phyloP scores from a whole-genome alignment of 2,888 invertebrate genomes.

The Pharmacophagus antenor region DNA sequence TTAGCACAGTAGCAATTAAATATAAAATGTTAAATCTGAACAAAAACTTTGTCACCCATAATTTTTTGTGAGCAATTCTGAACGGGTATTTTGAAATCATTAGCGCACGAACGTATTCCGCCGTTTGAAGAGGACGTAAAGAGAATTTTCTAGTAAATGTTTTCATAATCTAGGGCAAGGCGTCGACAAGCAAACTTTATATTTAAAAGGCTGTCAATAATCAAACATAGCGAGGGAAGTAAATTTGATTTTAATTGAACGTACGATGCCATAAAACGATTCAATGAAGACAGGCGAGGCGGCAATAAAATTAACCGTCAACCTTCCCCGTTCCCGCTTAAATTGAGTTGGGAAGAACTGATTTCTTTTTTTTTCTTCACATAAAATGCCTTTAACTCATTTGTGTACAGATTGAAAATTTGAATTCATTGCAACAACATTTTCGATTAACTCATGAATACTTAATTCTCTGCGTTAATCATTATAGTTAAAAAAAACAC shows the following conservation, averaged over 20 bases:
- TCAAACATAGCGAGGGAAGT: constrained; percentile 48
- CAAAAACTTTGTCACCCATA: neutral
- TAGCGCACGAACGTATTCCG: constrained; percentile 11
- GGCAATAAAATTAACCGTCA: constrained; percentile 52
- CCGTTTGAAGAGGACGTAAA: constrained; percentile 25
- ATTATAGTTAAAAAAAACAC: too few relatives aligned
- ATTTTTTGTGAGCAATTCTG: neutral
- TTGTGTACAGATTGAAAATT: constrained; percentile 10
- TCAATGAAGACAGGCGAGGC: constrained; percentile 57
- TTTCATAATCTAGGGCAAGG: constrained; percentile 34
- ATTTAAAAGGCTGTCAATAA: constrained; percentile 46
- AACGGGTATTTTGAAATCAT: constrained; percentile 26
- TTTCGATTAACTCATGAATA: neutral
- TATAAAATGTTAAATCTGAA: too few relatives aligned
- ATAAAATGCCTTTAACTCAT: constrained; percentile 12
- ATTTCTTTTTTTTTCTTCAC: constrained; percentile 34
- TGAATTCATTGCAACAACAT: constrained; percentile 2
- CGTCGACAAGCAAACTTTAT: constrained; percentile 37
- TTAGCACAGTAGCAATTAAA: too few relatives aligned
- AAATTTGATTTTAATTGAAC: constrained; percentile 72
- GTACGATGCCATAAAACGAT: constrained; percentile 56
- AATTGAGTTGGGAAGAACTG: constrained; percentile 35
- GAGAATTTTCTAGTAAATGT: constrained; percentile 31
- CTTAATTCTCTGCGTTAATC: too few relatives aligned
- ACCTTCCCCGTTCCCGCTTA: constrained; percentile 37